These are phyloP conservation scores for Erithacus rubecula DNA, from an alignment of 2,797 vertebrate species.

Conservation along the genomic window DNA sequence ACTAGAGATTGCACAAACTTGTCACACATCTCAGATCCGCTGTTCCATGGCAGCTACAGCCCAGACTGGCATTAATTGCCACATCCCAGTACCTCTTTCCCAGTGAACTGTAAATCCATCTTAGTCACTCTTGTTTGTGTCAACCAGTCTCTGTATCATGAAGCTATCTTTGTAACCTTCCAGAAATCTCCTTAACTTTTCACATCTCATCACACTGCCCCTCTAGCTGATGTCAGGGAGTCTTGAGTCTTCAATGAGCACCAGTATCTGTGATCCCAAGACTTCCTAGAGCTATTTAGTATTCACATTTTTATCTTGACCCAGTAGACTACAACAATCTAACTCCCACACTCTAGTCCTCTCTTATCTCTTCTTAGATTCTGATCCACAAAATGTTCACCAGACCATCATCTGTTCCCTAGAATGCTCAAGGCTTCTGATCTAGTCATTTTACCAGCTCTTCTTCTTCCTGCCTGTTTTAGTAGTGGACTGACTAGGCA, in stretches of 20 bases:
- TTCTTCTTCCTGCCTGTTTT: not conserved
- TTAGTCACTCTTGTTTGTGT: not conserved
- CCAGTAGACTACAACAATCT: not conserved
- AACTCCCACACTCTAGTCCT: not conserved
- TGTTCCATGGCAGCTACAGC: fast-evolving
- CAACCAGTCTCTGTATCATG: not conserved
- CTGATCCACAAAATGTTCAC: not conserved
- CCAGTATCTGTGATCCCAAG: not conserved
- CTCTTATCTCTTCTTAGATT: not conserved
- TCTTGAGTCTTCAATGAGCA: not conserved
- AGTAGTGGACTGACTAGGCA: too few relatives aligned
- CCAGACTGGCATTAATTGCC: not conserved
- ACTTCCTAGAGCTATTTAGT: not conserved
- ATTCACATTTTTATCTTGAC: not conserved
- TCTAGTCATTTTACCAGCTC: not conserved
- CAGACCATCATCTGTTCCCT: fast-evolving
- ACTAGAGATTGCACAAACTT: not conserved
- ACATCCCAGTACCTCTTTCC: not conserved
- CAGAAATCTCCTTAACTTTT: not conserved
- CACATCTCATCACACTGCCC: not conserved
- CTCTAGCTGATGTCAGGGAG: not conserved
- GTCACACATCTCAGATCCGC: not conserved
- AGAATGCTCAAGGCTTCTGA: not conserved
- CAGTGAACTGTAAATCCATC: not conserved
- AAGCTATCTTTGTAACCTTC: not conserved